Evolutionary conservation across 2,888 invertebrate species (phyloP).

Genomic region (Gibbula magus): DNA sequence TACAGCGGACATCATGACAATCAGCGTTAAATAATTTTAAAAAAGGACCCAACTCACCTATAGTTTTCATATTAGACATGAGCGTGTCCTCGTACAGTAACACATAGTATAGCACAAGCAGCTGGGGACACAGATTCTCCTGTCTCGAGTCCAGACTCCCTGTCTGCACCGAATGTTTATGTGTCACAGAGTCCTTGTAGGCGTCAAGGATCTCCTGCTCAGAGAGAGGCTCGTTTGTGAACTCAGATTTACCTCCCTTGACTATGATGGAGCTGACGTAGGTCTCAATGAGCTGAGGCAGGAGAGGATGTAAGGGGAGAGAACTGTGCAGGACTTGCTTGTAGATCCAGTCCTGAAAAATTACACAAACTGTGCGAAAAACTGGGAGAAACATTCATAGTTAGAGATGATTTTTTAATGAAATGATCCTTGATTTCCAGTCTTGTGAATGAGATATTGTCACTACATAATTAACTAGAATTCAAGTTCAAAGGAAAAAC

Average conservation of each 20-base stretch:
- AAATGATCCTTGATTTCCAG: background rate
- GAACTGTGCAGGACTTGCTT: conserved; percentile 91
- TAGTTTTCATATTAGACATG: conserved; percentile 77
- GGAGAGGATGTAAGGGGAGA: conserved; percentile 93
- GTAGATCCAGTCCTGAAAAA: conserved; percentile 86
- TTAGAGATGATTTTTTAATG: background rate
- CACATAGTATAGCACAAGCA: conserved; percentile 92
- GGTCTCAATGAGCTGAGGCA: conserved; percentile 94
- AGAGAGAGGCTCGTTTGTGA: conserved; percentile 92
- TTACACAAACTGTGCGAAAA: background rate
- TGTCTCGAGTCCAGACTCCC: conserved; percentile 16
- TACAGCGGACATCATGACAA: no score
- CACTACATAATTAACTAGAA: background rate
- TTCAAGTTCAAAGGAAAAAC: background rate
- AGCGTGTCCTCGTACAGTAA: conserved; percentile 93
- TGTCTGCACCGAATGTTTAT: conserved; percentile 22
- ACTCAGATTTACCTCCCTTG: conserved; percentile 77
- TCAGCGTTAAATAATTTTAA: no score
- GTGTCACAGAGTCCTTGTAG: conserved; percentile 57
- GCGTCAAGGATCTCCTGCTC: conserved; percentile 87
- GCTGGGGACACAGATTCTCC: conserved; percentile 84
- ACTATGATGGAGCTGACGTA: conserved; percentile 92
- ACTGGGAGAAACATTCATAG: background rate
- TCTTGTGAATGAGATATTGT: no score
- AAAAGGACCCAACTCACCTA: conserved; percentile 53